These are phyloP conservation scores for Nerophis ophidion DNA, from an alignment of 2,113 vertebrate genomes.

Conservation along the genomic window DNA sequence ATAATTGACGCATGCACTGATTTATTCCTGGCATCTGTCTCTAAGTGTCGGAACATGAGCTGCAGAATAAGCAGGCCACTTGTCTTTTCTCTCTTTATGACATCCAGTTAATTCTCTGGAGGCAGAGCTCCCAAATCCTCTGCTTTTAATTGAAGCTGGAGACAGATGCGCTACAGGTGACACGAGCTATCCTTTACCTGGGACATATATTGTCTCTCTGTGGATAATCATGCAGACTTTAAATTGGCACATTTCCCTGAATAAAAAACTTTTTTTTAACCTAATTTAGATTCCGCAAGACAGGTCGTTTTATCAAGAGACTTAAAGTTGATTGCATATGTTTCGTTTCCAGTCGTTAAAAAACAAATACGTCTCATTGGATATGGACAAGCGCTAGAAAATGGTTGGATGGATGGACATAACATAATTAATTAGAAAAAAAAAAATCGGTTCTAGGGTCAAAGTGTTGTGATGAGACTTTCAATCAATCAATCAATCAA, in stretches of 20 bases:
- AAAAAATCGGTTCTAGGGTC: no score
- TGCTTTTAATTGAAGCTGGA: constrained; percentile 42
- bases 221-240: constrained; percentile 10
- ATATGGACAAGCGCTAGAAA: no score
- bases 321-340: no score
- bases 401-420: no score
- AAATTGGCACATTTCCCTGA: constrained; percentile 9
- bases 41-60: constrained; percentile 31
- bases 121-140: constrained; percentile 35
- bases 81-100: constrained; percentile 49
- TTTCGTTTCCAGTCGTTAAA: no score
- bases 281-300: constrained; percentile 31
- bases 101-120: constrained; percentile 34
- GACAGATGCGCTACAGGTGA: constrained; percentile 52
- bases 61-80: constrained; percentile 31
- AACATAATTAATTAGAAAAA: no score
- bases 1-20: constrained; percentile 8
- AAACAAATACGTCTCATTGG: no score
- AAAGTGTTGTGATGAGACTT: no score
- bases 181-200: constrained; percentile 37
- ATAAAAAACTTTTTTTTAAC: constrained; percentile 48
- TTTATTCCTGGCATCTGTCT: constrained; percentile 50
- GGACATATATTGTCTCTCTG: constrained; percentile 49
- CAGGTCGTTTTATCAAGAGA: no score
- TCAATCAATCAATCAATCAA: no score